These are phyloP conservation scores for Calcarius lapponicus DNA, from an alignment of 2,797 vertebrate species.

Conservation along the genomic window DNA sequence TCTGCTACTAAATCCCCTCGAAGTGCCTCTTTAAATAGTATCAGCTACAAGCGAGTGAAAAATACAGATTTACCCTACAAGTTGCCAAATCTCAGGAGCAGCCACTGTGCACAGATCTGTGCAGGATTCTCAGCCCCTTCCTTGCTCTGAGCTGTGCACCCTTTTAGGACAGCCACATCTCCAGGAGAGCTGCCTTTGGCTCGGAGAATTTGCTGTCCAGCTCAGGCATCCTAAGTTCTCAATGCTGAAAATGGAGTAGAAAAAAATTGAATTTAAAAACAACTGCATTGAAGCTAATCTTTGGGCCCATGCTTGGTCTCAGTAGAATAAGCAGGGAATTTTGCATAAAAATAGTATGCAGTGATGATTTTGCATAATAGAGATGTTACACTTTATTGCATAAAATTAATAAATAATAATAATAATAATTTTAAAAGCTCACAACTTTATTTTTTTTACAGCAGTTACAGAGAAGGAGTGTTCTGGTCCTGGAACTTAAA, in stretches of 20 bases:
- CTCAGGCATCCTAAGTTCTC: background rate
- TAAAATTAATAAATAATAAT: background rate
- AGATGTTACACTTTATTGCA: background rate
- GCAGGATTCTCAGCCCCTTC: background rate
- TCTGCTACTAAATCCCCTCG: slow-evolving; percentile 1
- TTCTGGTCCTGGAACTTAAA: background rate
- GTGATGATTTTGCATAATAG: background rate
- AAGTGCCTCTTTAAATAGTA: slow-evolving; percentile 51
- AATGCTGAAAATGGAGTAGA: background rate
- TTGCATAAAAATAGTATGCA: background rate
- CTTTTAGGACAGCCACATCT: background rate
- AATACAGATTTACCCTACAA: background rate
- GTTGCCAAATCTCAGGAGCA: slow-evolving; percentile 31
- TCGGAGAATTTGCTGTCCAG: background rate
- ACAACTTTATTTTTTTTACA: background rate
- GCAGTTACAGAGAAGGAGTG: background rate
- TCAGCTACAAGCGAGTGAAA: background rate
- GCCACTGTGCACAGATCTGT: background rate
- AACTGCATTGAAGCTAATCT: background rate
- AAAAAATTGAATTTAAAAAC: background rate
- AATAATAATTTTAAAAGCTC: background rate
- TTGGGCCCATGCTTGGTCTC: background rate
- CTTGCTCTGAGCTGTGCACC: background rate
- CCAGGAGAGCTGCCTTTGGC: background rate
- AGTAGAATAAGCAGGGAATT: background rate